Conservation (phyloP, 2,113 vertebrate genomes). For the Pachycephala philippinensis region DNA sequence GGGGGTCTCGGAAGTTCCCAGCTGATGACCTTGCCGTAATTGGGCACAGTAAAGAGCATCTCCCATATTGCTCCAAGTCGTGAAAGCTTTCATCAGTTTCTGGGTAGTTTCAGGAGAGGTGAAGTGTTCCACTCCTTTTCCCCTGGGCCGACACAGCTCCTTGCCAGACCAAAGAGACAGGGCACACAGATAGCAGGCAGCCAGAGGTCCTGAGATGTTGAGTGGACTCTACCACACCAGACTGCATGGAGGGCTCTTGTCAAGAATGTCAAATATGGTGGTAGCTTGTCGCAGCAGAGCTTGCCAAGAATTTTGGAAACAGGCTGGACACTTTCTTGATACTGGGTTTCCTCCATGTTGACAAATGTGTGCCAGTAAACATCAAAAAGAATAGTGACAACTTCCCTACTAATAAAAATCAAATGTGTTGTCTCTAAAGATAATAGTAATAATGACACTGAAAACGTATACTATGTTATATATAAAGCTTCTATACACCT, state of each 20-base stretch:
- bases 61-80: background rate
- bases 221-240: background rate
- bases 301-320: background rate
- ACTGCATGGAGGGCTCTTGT: rapidly evolving
- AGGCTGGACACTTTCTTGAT: background rate
- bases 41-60: background rate
- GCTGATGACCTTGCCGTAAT: background rate
- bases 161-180: too few species aligned
- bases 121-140: background rate
- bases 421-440: background rate
- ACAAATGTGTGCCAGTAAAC: background rate
- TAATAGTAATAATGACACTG: background rate
- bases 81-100: background rate
- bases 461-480: background rate
- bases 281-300: background rate
- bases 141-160: too few species aligned
- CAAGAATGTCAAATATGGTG: background rate
- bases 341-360: background rate
- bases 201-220: background rate
- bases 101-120: too few species aligned
- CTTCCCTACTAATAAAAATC: background rate
- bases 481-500: background rate
- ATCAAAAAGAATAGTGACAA: background rate
- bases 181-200: background rate
- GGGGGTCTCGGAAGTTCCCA: background rate